Conservation (phyloP, 37 sponge, comb jelly and placozoan species). For the Aplysina aerophoba region DNA sequence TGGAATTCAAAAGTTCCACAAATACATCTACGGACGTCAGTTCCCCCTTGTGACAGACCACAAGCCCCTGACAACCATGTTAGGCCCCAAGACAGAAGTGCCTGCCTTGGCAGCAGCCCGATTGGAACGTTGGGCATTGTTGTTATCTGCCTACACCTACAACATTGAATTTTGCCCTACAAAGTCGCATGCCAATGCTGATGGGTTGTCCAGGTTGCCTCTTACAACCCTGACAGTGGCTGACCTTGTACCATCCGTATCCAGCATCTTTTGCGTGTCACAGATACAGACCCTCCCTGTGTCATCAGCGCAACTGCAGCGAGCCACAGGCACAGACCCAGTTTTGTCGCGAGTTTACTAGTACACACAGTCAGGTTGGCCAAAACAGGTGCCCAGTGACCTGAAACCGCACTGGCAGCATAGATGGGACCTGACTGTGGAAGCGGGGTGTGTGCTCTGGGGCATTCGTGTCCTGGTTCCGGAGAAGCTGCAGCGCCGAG, state of each 20-base stretch:
- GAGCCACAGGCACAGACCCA: no score
- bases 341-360: no score
- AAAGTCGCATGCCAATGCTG: conserved; percentile 39
- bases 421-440: no score
- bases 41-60: conserved; percentile 26
- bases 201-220: conserved; percentile 44
- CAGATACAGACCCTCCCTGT: no score
- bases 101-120: conserved; percentile 34
- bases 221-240: not conserved
- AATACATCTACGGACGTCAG: conserved; percentile 26
- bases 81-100: not conserved
- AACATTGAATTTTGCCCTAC: conserved; percentile 38
- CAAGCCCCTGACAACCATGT: not conserved
- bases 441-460: no score
- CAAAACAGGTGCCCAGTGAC: no score
- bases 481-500: no score
- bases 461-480: no score
- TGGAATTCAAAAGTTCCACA: not conserved
- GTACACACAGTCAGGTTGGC: no score
- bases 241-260: not conserved
- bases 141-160: conserved; percentile 32
- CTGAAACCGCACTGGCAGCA: no score
- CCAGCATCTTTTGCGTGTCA: no score
- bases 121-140: conserved; percentile 41
- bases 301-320: no score